A percentile compares a stretch with the other conserved stretches of the same genome.
Evolutionary conservation across 2,888 invertebrate genomes (phyloP).

Genomic region (Eupithecia vulgata): DNA sequence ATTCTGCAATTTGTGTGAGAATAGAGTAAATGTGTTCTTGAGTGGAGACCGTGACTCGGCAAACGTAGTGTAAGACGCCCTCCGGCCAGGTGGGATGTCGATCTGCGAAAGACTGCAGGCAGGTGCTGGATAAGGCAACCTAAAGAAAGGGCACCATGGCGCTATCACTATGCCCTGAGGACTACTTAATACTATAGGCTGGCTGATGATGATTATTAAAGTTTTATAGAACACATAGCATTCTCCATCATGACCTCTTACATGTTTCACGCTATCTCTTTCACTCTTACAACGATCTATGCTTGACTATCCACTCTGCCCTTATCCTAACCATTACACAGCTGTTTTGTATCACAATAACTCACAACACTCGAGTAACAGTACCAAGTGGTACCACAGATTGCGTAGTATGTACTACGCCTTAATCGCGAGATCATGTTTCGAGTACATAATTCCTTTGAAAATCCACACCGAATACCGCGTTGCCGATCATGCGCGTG

Average conservation of each 20-base stretch:
- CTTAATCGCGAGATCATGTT: slow-evolving; percentile 45
- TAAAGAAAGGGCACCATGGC: too few species aligned
- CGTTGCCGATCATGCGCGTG: not conserved
- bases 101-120: too few species aligned
- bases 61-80: too few species aligned
- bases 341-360: slow-evolving; percentile 41
- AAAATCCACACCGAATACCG: slow-evolving; percentile 20
- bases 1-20: too few species aligned
- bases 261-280: not conserved
- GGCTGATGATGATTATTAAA: too few species aligned
- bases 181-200: too few species aligned
- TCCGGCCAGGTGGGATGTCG: too few species aligned
- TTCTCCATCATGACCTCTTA: not conserved
- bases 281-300: not conserved
- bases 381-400: slow-evolving; percentile 15
- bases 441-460: slow-evolving; percentile 41
- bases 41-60: too few species aligned
- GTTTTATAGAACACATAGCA: not conserved
- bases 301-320: not conserved
- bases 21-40: too few species aligned
- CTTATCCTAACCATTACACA: slow-evolving; percentile 30
- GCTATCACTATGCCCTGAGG: too few species aligned
- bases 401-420: slow-evolving; percentile 25
- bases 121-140: too few species aligned
- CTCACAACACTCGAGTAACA: slow-evolving; percentile 15